Base-by-base conservation (phyloP, 2,797 vertebrate species). In the Triplophysa bombifrons region DNA sequence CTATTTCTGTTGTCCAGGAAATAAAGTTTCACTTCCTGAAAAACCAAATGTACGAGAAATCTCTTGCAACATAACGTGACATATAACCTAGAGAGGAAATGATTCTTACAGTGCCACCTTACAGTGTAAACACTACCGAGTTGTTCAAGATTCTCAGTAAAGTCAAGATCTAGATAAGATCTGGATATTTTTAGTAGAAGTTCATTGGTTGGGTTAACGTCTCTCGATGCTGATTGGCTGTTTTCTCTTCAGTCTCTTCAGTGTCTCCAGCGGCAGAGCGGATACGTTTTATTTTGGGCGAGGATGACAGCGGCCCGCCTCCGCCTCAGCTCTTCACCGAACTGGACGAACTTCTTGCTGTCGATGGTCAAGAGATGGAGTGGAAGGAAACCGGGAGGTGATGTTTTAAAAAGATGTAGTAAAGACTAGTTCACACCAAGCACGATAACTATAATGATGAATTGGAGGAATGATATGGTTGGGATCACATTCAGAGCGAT, bases 311-410 rank as follows among this genome's bases (percentile, higher is more conserved):
- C 80, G 96, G 95, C n/a, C 96, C 96, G 0, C 94, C 96, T 0
- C 97, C 96, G 0, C 98, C 98, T 0, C 98, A 99, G 88, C 97
- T 99, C 89, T 99, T 99, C 92, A 99, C 98, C 0, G 97, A 99
- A 90, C 93, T 99, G 89, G 97, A 98, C 4, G 98, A 99, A 13
- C 94, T 99, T 0, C 93, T 98, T 88, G 83, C 95, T 0, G 90
- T 96, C 38, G 96, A 99, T 0, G 97, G 96, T 3, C 97, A 98
- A 85, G 98, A 99, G 91, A 95, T 99, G 96, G 98, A 99, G 78
- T 99, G 98, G 98, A 98, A 97, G 87, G 98, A 99, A 88, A 99
- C 97, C 0, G 97, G 96, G n/a, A 98, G 98, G 98, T 98, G 88
- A 93, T n/a, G 53, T 38, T 50, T 50, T 38, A 38, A 38, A 38